Percentiles rank a stretch among this genome's conserved stretches.
phyloP scores from a whole-genome alignment of 2,888 invertebrate genomes.

The Dryobota labecula region DNA sequence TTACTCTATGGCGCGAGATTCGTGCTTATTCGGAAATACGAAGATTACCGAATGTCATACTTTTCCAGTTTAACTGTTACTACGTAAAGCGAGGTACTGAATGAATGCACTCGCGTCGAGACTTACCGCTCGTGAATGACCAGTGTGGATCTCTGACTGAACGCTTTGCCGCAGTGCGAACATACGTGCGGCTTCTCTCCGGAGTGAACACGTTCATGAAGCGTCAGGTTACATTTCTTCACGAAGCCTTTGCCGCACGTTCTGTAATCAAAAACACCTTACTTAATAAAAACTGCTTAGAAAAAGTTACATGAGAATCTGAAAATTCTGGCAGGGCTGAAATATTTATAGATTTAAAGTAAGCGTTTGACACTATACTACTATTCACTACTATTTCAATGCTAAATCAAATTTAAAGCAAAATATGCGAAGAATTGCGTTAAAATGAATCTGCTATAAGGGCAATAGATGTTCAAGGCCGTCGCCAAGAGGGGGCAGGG shows the following conservation, averaged over 20 bases:
- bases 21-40: background rate
- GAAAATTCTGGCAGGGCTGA: background rate
- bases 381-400: too few relatives aligned
- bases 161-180: constrained; percentile 91
- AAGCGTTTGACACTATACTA: constrained; percentile 8
- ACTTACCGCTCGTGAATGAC: constrained; percentile 90
- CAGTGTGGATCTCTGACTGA: constrained; percentile 91
- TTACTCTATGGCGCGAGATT: background rate
- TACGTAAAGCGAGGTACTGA: background rate
- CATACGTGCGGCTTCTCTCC: constrained; percentile 92
- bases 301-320: background rate
- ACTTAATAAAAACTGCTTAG: background rate
- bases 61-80: background rate
- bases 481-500: too few relatives aligned
- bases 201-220: constrained; percentile 91
- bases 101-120: background rate
- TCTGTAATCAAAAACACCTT: constrained; percentile 61
- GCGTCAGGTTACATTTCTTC: constrained; percentile 90
- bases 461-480: background rate
- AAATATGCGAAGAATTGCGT: background rate
- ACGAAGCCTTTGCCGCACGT: constrained; percentile 90
- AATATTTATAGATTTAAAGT: background rate
- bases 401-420: background rate
- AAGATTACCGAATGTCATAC: background rate
- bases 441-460: background rate